Percentiles rank a stretch among this genome's conserved stretches.
Evolutionary conservation across 2,797 vertebrate species (phyloP).

Genomic region (Morelia viridis): DNA sequence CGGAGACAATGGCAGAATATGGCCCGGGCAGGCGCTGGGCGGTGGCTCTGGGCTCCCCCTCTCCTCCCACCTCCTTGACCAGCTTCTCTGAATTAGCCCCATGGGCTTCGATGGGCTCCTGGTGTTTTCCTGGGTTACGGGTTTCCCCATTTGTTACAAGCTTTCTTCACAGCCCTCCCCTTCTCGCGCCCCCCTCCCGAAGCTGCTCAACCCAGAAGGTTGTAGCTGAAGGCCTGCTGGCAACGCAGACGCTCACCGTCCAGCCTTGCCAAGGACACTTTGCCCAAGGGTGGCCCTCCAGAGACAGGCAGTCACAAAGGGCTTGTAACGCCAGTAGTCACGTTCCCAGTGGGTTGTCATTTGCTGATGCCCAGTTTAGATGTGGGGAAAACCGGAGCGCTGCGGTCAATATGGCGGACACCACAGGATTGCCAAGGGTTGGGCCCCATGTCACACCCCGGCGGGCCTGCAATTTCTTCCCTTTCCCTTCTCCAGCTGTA

Average conservation of each 20-base stretch:
- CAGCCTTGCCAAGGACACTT: background rate
- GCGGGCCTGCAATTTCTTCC: background rate
- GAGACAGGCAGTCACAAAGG: too few species aligned
- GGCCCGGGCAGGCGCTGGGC: background rate
- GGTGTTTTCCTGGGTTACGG: too few species aligned
- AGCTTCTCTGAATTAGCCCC: background rate
- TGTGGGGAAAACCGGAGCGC: background rate
- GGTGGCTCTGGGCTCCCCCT: background rate
- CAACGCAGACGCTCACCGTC: background rate
- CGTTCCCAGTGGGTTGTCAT: background rate
- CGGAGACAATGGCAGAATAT: background rate
- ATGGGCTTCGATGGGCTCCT: background rate
- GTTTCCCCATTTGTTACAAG: background rate
- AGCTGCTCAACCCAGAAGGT: background rate
- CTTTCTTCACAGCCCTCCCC: background rate
- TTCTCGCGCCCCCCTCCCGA: background rate
- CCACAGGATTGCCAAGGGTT: background rate
- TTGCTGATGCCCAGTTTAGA: background rate
- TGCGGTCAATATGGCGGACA: background rate
- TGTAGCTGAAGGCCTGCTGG: background rate
- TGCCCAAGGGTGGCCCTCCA: background rate
- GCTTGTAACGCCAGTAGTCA: background rate
- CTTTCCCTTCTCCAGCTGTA: background rate
- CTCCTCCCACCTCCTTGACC: background rate
- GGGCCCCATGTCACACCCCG: background rate